Conservation (phyloP, 2,888 invertebrate species). For the Allacma fusca region DNA sequence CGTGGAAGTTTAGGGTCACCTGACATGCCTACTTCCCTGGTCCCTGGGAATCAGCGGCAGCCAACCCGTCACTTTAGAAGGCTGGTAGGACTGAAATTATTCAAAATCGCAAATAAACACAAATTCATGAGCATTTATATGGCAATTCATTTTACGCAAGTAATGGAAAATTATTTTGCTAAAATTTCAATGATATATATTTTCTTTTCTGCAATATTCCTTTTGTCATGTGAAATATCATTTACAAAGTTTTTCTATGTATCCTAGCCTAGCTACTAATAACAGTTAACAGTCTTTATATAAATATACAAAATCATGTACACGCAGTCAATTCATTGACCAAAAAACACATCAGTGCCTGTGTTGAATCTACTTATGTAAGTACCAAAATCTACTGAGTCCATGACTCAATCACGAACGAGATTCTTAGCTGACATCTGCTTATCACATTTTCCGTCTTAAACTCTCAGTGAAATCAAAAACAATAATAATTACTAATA, state of each 20-base stretch:
- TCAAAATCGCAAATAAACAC: conserved; percentile 51
- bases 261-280: not conserved
- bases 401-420: not conserved
- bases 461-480: not conserved
- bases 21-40: conserved; percentile 53
- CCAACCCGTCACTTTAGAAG: conserved; percentile 58
- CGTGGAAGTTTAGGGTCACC: conserved; percentile 44
- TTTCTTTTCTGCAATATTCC: not conserved
- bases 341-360: not conserved
- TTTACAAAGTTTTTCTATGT: conserved; percentile 4
- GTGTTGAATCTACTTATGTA: too few relatives aligned
- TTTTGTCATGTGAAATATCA: conserved; percentile 6
- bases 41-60: conserved; percentile 57
- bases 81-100: conserved; percentile 60
- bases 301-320: conserved; percentile 17
- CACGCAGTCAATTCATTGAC: not conserved
- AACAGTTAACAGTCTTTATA: conserved; percentile 7
- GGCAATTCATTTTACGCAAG: conserved; percentile 8
- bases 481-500: not conserved
- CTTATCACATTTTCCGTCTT: conserved; percentile 1
- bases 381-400: not conserved
- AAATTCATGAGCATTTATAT: conserved; percentile 20
- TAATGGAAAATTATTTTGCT: not conserved
- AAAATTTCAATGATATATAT: not conserved
- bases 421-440: not conserved